Base-by-base conservation (phyloP, 2,113 vertebrate species). In the Lucifuga dentata region DNA sequence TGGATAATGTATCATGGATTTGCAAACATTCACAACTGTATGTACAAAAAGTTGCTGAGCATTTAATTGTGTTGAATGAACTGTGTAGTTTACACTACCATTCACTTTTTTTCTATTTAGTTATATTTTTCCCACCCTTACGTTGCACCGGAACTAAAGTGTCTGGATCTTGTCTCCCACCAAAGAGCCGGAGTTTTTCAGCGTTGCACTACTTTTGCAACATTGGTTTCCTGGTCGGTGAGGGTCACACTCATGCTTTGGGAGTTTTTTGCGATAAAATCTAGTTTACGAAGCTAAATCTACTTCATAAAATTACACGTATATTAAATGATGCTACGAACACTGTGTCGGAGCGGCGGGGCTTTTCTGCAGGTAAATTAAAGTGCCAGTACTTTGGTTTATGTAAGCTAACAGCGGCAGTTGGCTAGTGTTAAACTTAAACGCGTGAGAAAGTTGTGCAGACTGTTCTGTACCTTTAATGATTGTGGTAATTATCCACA, bases 331-430 rank as follows among this genome's bases (percentile, higher is more conserved):
- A 93, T 93, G 92, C 19, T 93, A 2, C 88, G 91, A 15, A 84
- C 89, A 9, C 68, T 93, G 43, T 88, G 74, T 67, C 89, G 92
- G 46, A 65, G 71, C 21, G 83, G 92, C 1, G 81, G 87, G 3
- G 67, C 69, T 0, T 78, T 93, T n/a, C 68, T 92, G 6, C 89
- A 89, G 92, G 92, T 92, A 82, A 77, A 23, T 1, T 9, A 1
- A 16, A n/a, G 13, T 19, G 11, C 1, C 7, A 11, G 49, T 12
- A 39, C 2, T 29, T 29, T 7, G 3, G 26, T 29, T 29, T 29
- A 29, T 3, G 7, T 7, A 29, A 29, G 26, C 26, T 29, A 29
- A 29, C 26, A 29, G 26, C 26, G 26, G 7, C 7, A 29, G 26
- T 29, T 29, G 3, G 26, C 3, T 29, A 29, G 3, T 29, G 26